phyloP scores from a whole-genome alignment of 2,888 invertebrate genomes.

The Xanthorhoe designata region DNA sequence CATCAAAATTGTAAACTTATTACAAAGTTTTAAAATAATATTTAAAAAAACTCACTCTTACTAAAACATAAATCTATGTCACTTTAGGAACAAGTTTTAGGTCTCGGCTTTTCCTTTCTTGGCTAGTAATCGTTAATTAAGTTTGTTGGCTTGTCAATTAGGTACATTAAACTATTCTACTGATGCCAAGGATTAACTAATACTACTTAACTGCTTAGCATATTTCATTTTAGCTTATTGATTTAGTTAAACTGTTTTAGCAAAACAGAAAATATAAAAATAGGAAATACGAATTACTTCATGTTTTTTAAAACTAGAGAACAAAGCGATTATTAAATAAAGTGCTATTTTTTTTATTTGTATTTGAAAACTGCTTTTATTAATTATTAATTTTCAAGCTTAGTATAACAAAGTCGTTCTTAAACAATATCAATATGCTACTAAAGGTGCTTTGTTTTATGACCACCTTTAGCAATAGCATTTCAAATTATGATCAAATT shows the following conservation, averaged over 20 bases:
- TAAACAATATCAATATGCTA: no score
- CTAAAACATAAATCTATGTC: conserved; percentile 17
- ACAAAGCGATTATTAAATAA: no score
- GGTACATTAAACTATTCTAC: not conserved
- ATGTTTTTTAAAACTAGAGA: no score
- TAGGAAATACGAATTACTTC: no score
- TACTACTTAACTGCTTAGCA: not conserved
- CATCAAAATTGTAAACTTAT: not conserved
- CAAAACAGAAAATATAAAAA: no score
- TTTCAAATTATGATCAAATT: not conserved
- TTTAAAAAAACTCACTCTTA: not conserved
- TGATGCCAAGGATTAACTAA: conserved; percentile 7
- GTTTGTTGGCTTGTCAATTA: conserved; percentile 15
- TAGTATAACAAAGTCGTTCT: not conserved
- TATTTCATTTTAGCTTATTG: not conserved
- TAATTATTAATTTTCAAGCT: not conserved
- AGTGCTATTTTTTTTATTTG: not conserved
- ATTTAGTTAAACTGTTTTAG: no score
- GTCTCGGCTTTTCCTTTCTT: conserved; percentile 13
- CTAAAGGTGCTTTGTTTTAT: no score
- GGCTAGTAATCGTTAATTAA: conserved; percentile 21
- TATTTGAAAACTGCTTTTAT: no score
- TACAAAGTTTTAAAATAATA: not conserved
- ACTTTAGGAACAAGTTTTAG: conserved; percentile 1
- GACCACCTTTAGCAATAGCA: not conserved